A percentile compares a stretch with the other conserved stretches of the same genome.
These are phyloP conservation scores for Andrena cerasifolii DNA, from an alignment of 1,140 invertebrate species.

Conservation along the genomic window DNA sequence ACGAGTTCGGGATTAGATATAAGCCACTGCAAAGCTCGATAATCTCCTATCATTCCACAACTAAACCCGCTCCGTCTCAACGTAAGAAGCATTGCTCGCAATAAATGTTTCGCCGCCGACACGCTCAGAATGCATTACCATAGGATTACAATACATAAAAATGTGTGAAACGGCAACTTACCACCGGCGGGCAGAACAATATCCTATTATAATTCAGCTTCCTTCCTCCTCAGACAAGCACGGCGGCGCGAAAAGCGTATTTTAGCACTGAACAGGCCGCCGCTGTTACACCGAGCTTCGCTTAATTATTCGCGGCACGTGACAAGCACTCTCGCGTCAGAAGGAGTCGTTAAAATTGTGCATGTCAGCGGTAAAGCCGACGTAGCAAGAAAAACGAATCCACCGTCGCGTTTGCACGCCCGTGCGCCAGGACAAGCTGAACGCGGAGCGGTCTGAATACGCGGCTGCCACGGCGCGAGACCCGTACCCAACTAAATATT, in stretches of 20 bases:
- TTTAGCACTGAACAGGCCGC: background rate
- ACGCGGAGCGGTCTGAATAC: background rate
- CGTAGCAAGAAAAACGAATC: slow-evolving; percentile 9
- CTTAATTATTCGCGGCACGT: slow-evolving; percentile 28
- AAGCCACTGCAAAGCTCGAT: background rate
- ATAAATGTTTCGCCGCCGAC: background rate
- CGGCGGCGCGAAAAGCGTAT: slow-evolving; percentile 1
- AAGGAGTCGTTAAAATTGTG: slow-evolving; percentile 30
- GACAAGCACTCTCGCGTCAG: slow-evolving; percentile 3
- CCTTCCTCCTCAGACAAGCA: background rate
- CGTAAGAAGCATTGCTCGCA: background rate
- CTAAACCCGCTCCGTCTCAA: background rate
- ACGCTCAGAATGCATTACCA: background rate
- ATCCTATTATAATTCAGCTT: slow-evolving; percentile 1
- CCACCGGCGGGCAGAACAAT: background rate
- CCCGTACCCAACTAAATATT: slow-evolving; percentile 51
- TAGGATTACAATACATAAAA: background rate
- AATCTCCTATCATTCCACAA: background rate
- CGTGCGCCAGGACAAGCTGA: background rate
- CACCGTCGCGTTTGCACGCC: background rate
- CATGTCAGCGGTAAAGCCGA: slow-evolving; percentile 4
- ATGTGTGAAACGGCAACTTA: background rate
- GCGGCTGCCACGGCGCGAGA: background rate
- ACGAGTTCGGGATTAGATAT: background rate
- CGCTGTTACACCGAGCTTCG: background rate